phyloP scores from a whole-genome alignment of 2,797 vertebrate species.

The Tiaroga cobitis region DNA sequence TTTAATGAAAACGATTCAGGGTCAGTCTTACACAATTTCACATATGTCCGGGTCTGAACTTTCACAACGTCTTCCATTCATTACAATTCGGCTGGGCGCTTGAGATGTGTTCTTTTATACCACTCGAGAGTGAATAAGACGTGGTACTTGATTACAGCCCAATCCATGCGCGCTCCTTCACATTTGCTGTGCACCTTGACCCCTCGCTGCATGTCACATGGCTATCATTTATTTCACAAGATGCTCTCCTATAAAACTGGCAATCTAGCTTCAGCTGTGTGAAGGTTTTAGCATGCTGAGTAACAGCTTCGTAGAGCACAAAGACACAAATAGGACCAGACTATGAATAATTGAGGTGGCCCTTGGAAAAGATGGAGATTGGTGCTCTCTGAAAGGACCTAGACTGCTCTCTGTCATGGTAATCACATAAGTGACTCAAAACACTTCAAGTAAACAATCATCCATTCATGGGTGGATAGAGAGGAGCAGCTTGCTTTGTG shows the following conservation, averaged over 20 bases:
- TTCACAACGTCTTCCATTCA: not conserved
- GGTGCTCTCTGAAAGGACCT: constrained; percentile 21
- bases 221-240: constrained; percentile 68
- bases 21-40: not conserved
- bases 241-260: constrained; percentile 68
- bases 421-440: constrained; percentile 54
- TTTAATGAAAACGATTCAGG: not conserved
- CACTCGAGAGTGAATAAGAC: constrained; percentile 44
- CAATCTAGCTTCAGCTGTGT: constrained; percentile 64
- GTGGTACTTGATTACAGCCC: constrained; percentile 53
- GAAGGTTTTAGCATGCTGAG: constrained; percentile 57
- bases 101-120: constrained; percentile 46
- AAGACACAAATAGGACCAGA: constrained; percentile 65
- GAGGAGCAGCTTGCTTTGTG: constrained; percentile 18
- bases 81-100: not conserved
- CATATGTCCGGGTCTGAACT: not conserved
- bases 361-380: constrained; percentile 54
- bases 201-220: constrained; percentile 60
- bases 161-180: constrained; percentile 52
- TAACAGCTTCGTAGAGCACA: constrained; percentile 68
- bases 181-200: constrained; percentile 62
- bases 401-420: constrained; percentile 36
- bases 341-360: constrained; percentile 59
- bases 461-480: constrained; percentile 12
- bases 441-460: constrained; percentile 37